These are phyloP conservation scores for Entomyzon cyanotis DNA, from an alignment of 2,113 vertebrate species.

Conservation along the genomic window DNA sequence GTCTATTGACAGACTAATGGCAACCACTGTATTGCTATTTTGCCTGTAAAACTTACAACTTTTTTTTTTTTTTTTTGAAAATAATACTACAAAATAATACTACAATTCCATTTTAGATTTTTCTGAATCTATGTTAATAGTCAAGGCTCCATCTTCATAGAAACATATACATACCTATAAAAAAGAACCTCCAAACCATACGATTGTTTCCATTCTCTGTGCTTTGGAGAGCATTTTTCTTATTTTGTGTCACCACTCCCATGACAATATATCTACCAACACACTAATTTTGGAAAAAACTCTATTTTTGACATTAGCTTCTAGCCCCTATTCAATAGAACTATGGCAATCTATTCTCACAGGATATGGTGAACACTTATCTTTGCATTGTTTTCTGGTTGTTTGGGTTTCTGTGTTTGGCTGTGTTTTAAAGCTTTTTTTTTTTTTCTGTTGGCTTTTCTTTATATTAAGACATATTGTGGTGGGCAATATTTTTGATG, in stretches of 20 bases:
- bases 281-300: background rate
- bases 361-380: background rate
- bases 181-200: fast-evolving
- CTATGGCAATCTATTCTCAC: background rate
- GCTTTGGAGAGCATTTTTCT: background rate
- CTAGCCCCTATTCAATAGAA: background rate
- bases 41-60: too few relatives aligned
- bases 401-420: background rate
- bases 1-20: background rate
- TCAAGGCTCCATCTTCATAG: background rate
- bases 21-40: background rate
- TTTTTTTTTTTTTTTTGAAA: too few relatives aligned
- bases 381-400: background rate
- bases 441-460: too few relatives aligned
- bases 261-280: background rate
- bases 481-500: background rate
- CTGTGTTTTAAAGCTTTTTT: background rate
- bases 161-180: background rate
- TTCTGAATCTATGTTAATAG: background rate
- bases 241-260: background rate
- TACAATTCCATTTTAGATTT: background rate
- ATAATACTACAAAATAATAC: too few relatives aligned
- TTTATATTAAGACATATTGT: background rate
- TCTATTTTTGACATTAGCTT: background rate
- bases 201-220: background rate